Percentiles rank a stretch among this genome's conserved stretches.
Conservation (phyloP, 2,888 invertebrate genomes). For the Mycalesis mineus region DNA sequence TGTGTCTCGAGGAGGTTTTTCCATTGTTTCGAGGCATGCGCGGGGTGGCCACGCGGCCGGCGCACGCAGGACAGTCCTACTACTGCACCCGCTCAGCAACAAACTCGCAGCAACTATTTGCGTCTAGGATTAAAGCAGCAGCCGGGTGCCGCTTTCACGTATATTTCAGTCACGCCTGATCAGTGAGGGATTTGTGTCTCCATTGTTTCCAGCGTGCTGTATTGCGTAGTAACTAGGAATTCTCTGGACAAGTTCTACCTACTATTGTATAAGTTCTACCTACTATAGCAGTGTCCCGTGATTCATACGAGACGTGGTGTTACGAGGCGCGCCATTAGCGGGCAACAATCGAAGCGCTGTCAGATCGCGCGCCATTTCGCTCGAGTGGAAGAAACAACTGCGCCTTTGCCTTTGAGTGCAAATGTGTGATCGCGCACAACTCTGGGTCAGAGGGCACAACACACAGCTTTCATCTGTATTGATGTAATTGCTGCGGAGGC, state of each 20-base stretch:
- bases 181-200: too few relatives aligned
- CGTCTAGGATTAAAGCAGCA: too few relatives aligned
- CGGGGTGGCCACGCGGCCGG: not conserved
- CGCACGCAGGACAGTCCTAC: not conserved
- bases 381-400: constrained; percentile 39
- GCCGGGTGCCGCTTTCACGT: too few relatives aligned
- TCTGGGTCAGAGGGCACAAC: constrained; percentile 17
- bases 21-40: constrained; percentile 61
- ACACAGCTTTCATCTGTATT: not conserved
- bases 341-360: constrained; percentile 63
- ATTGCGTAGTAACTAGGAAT: too few relatives aligned
- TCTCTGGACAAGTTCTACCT: too few relatives aligned
- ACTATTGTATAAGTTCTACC: too few relatives aligned
- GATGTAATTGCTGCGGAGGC: not conserved
- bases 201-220: too few relatives aligned
- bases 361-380: constrained; percentile 67
- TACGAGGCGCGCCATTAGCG: constrained; percentile 52
- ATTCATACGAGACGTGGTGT: not conserved
- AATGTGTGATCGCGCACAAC: constrained; percentile 13
- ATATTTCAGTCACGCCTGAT: too few relatives aligned
- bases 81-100: too few relatives aligned
- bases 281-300: not conserved
- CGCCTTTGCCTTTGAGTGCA: constrained; percentile 19
- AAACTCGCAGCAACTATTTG: too few relatives aligned
- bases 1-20: constrained; percentile 58